Percentiles rank a stretch among this genome's conserved stretches.
phyloP scores from a whole-genome alignment of 2,888 invertebrate species.

The Coenonympha arcania region DNA sequence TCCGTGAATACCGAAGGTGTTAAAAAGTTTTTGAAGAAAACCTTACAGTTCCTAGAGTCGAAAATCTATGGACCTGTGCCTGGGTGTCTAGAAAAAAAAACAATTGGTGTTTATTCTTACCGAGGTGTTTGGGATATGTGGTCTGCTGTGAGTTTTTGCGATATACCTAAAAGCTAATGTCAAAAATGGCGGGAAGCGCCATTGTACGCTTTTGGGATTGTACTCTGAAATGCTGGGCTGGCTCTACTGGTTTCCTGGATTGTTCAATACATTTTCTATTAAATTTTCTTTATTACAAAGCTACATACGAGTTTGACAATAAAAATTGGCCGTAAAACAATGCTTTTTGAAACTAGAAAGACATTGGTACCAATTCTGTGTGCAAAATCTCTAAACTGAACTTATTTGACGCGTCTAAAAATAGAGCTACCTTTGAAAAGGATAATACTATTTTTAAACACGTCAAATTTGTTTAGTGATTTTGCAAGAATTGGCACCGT shows the following conservation, averaged over 20 bases:
- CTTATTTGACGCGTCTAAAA: too few relatives aligned
- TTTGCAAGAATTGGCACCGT: too few relatives aligned
- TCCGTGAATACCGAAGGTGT: constrained; percentile 1
- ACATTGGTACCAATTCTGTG: too few relatives aligned
- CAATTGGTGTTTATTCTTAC: constrained; percentile 59
- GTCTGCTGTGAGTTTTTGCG: constrained; percentile 50
- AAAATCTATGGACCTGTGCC: constrained; percentile 9
- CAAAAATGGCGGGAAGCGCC: constrained; percentile 17
- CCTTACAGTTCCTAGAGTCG: constrained; percentile 6
- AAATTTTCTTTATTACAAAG: too few relatives aligned
- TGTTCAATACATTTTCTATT: constrained; percentile 20
- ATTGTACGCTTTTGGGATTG: constrained; percentile 14
- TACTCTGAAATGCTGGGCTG: constrained; percentile 5
- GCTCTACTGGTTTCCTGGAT: constrained; percentile 17
- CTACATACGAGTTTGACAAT: too few relatives aligned
- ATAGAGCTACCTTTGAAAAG: too few relatives aligned
- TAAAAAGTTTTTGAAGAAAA: constrained; percentile 1
- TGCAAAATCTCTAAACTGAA: too few relatives aligned
- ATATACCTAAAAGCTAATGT: constrained; percentile 23
- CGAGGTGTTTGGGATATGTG: constrained; percentile 70
- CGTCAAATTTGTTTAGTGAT: too few relatives aligned
- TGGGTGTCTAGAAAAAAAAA: constrained; percentile 18
- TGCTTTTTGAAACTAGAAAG: too few relatives aligned
- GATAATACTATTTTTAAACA: too few relatives aligned
- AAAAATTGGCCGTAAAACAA: too few relatives aligned